A percentile compares a stretch with the other conserved stretches of the same genome.
These are phyloP conservation scores for Microchrysa polita DNA, from an alignment of 2,888 invertebrate species.

Conservation along the genomic window DNA sequence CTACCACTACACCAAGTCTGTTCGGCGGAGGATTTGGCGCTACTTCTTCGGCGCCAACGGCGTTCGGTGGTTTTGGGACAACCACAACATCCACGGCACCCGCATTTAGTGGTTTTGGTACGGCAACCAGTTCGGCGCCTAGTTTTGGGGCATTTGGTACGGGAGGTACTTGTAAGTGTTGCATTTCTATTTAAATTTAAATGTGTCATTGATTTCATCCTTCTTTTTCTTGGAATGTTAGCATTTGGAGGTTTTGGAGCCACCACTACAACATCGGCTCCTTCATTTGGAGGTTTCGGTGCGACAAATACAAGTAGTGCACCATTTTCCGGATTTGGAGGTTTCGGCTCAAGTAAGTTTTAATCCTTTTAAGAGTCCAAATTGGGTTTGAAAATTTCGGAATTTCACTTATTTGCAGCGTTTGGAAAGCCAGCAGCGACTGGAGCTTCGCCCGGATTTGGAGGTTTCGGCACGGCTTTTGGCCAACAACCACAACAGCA, in stretches of 20 bases:
- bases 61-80: slow-evolving; percentile 20
- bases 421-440: slow-evolving; percentile 62
- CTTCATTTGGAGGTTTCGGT: slow-evolving; percentile 65
- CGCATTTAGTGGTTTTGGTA: slow-evolving; percentile 33
- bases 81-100: slow-evolving; percentile 7
- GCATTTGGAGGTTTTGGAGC: slow-evolving; percentile 61
- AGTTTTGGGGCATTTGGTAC: slow-evolving; percentile 66
- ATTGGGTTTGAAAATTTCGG: slow-evolving; percentile 3
- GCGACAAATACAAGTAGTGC: slow-evolving; percentile 56
- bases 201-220: no score
- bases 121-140: slow-evolving; percentile 33
- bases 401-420: slow-evolving; percentile 53
- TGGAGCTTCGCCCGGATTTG: slow-evolving; percentile 64
- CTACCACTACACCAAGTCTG: slow-evolving; percentile 52
- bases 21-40: slow-evolving; percentile 59
- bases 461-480: slow-evolving; percentile 67
- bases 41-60: slow-evolving; percentile 12
- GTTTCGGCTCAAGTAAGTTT: slow-evolving; percentile 53
- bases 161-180: slow-evolving; percentile 60
- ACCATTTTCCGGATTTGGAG: slow-evolving; percentile 55
- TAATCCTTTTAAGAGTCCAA: background rate
- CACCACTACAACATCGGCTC: slow-evolving; percentile 61
- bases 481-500: slow-evolving; percentile 63
- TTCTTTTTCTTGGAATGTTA: slow-evolving; percentile 35
- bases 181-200: no score